Conservation (phyloP, 2,888 invertebrate species). For the Saturnia japonica region DNA sequence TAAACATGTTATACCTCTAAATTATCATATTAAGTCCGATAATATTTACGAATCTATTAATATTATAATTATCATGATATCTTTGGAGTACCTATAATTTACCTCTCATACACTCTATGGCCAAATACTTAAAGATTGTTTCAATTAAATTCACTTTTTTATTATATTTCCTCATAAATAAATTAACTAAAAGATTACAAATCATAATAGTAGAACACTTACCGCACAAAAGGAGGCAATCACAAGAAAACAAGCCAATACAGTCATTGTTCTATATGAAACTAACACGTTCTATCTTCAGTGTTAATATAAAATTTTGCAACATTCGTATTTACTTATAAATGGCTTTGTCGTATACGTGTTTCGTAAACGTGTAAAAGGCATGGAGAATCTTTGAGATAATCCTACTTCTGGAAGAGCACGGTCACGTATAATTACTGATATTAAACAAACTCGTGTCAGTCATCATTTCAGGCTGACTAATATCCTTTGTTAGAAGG, state of each 20-base stretch:
- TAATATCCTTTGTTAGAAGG: slow-evolving; percentile 4
- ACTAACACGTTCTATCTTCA: slow-evolving; percentile 5
- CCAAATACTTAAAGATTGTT: not conserved
- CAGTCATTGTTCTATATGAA: not conserved
- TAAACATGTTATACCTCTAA: too few species aligned
- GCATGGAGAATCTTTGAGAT: not conserved
- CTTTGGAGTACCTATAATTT: too few species aligned
- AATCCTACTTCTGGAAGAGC: not conserved
- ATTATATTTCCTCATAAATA: not conserved
- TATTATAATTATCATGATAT: too few species aligned
- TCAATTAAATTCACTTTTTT: not conserved
- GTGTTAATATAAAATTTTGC: slow-evolving; percentile 1
- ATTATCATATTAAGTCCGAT: too few species aligned
- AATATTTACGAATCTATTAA: not conserved
- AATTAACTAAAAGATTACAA: not conserved
- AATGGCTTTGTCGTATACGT: slow-evolving; percentile 1
- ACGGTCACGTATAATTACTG: slow-evolving; percentile 5
- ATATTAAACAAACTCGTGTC: not conserved
- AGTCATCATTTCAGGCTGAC: not conserved
- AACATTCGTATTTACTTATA: slow-evolving; percentile 10
- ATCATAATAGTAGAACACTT: not conserved
- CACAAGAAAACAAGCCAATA: not conserved
- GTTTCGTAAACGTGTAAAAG: slow-evolving; percentile 6
- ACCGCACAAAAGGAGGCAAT: slow-evolving; percentile 3
- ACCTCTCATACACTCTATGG: not conserved